phyloP scores from a whole-genome alignment of 1,140 invertebrate genomes.

The Trypoxylus dichotomus region DNA sequence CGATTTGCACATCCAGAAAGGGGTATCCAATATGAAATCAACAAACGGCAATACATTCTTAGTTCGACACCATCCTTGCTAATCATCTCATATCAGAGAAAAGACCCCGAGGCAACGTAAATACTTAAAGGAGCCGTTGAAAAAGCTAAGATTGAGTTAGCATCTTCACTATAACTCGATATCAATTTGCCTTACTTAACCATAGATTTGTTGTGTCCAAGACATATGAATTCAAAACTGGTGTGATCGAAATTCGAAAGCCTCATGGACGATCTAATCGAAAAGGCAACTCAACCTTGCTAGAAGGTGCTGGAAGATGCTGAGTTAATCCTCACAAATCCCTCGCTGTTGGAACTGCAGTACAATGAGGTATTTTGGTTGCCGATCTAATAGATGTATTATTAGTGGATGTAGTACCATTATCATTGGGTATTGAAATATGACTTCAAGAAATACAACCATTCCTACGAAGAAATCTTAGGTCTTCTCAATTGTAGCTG shows the following conservation, averaged over 20 bases:
- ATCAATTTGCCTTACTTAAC: constrained; percentile 98
- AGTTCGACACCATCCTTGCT: constrained; percentile 94
- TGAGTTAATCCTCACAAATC: constrained; percentile 68
- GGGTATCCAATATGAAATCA: constrained; percentile 97
- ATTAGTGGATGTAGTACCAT: constrained; percentile 71
- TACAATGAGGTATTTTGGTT: constrained; percentile 57
- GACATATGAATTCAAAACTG: constrained; percentile 98
- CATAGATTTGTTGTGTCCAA: constrained; percentile 96
- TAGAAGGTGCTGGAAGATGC: constrained; percentile 96
- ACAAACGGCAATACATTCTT: constrained; percentile 96
- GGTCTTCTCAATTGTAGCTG: constrained; percentile 53
- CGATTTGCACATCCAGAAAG: too few species aligned
- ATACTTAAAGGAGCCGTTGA: constrained; percentile 97
- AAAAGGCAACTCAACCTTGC: constrained; percentile 93
- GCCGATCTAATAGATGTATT: constrained; percentile 69
- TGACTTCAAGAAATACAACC: constrained; percentile 60
- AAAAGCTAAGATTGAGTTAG: constrained; percentile 98
- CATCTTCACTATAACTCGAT: constrained; percentile 94
- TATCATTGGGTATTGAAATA: constrained; percentile 74
- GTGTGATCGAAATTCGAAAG: constrained; percentile 93
- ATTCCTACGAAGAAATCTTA: constrained; percentile 71
- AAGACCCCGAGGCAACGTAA: constrained; percentile 99
- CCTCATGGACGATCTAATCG: constrained; percentile 91
- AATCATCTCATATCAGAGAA: constrained; percentile 88
- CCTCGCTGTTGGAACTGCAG: constrained; percentile 62